These are phyloP conservation scores for Megaustenia siamemsis DNA, from an alignment of 2,888 invertebrate genomes.

Conservation along the genomic window DNA sequence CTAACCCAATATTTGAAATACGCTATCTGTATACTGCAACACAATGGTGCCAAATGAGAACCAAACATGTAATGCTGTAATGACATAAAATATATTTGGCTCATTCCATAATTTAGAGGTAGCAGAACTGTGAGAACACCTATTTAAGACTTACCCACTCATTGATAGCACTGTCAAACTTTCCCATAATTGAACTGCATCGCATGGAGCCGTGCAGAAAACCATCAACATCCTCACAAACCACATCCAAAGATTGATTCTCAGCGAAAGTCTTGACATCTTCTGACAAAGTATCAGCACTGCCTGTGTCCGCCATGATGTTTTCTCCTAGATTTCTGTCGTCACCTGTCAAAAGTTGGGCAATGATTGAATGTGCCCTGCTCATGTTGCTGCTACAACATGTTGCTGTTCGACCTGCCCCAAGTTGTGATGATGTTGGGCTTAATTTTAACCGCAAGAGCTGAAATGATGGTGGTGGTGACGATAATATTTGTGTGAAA, in stretches of 20 bases:
- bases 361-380: neutral
- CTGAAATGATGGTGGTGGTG: too few relatives aligned
- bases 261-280: neutral
- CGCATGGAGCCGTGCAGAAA: constrained; percentile 15
- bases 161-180: neutral
- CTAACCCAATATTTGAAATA: too few relatives aligned
- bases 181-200: neutral
- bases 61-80: too few relatives aligned
- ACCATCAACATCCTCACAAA: neutral
- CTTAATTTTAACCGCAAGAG: neutral
- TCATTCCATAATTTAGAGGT: too few relatives aligned
- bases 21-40: too few relatives aligned
- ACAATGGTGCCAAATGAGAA: too few relatives aligned
- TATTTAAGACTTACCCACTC: constrained; percentile 28
- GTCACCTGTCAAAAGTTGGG: constrained; percentile 32
- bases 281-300: neutral
- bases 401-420: neutral
- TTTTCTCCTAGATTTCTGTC: constrained; percentile 24
- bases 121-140: too few relatives aligned
- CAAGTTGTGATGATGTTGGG: neutral
- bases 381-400: neutral
- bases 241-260: neutral
- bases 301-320: neutral
- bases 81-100: too few relatives aligned
- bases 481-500: neutral